phyloP scores from a whole-genome alignment of 2,888 invertebrate genomes.

The Ophion ellenae region DNA sequence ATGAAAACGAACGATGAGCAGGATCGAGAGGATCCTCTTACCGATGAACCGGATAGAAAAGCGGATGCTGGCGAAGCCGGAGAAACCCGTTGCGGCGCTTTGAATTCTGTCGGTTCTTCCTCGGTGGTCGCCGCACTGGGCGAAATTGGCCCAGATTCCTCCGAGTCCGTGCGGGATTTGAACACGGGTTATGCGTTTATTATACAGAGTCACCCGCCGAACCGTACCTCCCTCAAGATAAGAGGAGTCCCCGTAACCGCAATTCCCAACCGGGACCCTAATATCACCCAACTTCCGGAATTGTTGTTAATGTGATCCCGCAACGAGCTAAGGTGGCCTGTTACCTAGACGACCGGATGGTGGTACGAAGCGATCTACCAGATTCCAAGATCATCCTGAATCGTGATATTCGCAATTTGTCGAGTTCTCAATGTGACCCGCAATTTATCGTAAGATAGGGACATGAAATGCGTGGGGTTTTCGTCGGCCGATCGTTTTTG shows the following conservation, averaged over 20 bases:
- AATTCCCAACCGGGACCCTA: slow-evolving; percentile 15
- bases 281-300: slow-evolving; percentile 36
- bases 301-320: slow-evolving; percentile 24
- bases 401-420: slow-evolving; percentile 3
- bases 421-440: background rate
- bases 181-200: slow-evolving; percentile 73
- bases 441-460: slow-evolving; percentile 4
- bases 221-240: background rate
- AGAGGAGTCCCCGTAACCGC: slow-evolving; percentile 34
- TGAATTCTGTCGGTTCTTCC: background rate
- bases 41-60: background rate
- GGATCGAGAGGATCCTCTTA: background rate
- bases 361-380: slow-evolving; percentile 3
- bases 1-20: background rate
- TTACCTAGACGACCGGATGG: background rate
- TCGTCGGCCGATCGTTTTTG: background rate
- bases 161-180: slow-evolving; percentile 36
- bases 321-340: background rate
- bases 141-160: slow-evolving; percentile 61
- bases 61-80: background rate
- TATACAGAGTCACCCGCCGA: slow-evolving; percentile 55
- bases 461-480: background rate
- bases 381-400: slow-evolving; percentile 27
- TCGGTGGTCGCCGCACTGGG: background rate
- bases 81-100: background rate